phyloP scores from a whole-genome alignment of 2,888 invertebrate species.

The Drosophila yooni region DNA sequence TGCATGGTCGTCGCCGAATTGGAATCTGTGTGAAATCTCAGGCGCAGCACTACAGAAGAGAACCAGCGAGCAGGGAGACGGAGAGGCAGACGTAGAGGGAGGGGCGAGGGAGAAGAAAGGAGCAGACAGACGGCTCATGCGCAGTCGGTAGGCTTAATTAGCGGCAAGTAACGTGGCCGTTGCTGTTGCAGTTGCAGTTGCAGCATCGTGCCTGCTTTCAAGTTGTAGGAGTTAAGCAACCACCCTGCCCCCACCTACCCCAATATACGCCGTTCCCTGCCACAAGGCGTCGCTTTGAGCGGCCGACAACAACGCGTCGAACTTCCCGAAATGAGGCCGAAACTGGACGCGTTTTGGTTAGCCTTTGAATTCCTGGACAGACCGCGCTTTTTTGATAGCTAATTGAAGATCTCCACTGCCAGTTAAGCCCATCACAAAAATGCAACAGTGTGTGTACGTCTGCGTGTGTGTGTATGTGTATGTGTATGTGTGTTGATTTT shows the following conservation, averaged over 20 bases:
- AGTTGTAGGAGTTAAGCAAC: slow-evolving; percentile 62
- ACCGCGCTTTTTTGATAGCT: slow-evolving; percentile 72
- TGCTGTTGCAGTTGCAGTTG: slow-evolving; percentile 39
- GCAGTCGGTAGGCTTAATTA: slow-evolving; percentile 81
- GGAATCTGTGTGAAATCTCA: slow-evolving; percentile 77
- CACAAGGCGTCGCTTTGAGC: slow-evolving; percentile 48
- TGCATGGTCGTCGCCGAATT: slow-evolving; percentile 65
- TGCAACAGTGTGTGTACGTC: background rate
- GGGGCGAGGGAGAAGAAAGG: slow-evolving; percentile 10
- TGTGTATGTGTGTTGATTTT: slow-evolving; percentile 13
- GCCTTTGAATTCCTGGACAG: slow-evolving; percentile 61
- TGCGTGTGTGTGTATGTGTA: slow-evolving; percentile 4
- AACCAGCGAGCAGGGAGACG: slow-evolving; percentile 4
- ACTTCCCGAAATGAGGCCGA: slow-evolving; percentile 49
- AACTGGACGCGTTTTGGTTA: slow-evolving; percentile 57
- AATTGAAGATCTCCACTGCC: slow-evolving; percentile 80
- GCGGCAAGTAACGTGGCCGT: slow-evolving; percentile 78
- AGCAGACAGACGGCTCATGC: slow-evolving; percentile 53
- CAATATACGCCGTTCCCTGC: background rate
- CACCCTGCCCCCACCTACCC: background rate
- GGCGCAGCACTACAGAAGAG: slow-evolving; percentile 35
- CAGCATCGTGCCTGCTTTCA: slow-evolving; percentile 42
- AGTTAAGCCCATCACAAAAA: slow-evolving; percentile 62
- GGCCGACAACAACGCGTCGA: slow-evolving; percentile 52
- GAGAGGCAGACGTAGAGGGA: background rate